phyloP scores from a whole-genome alignment of 2,113 vertebrate genomes.

The Orcinus orca region DNA sequence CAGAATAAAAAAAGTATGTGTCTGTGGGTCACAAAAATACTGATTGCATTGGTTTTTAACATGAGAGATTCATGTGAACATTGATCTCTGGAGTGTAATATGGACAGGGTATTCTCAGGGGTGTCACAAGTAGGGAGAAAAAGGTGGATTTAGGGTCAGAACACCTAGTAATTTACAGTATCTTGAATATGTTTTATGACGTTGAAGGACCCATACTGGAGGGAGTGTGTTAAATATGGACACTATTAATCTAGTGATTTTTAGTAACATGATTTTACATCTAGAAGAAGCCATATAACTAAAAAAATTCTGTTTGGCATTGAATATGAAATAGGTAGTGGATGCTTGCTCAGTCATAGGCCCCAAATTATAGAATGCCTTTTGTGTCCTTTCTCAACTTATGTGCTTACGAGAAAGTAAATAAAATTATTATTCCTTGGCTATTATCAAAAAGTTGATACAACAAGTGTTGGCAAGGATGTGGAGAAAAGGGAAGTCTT shows the following conservation, averaged over 20 bases:
- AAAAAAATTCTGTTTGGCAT: neutral
- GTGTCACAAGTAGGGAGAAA: neutral
- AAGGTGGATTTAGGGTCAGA: neutral
- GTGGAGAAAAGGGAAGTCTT: neutral
- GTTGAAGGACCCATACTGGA: neutral
- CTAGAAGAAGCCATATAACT: neutral
- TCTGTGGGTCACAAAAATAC: neutral
- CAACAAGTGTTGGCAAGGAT: neutral
- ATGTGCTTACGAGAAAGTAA: neutral
- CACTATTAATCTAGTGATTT: neutral
- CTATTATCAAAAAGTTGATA: neutral
- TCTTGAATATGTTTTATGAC: neutral
- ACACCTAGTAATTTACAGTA: neutral
- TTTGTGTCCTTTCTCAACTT: neutral
- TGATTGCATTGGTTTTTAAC: neutral
- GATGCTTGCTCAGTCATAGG: neutral
- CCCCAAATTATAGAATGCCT: neutral
- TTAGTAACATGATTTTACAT: neutral
- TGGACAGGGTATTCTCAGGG: neutral
- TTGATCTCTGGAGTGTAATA: neutral
- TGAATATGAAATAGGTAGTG: neutral
- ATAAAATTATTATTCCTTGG: neutral
- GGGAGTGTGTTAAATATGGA: neutral
- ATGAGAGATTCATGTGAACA: neutral
- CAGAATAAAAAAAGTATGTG: neutral